Conservation (phyloP, 2,888 invertebrate species). For the Troilus luridus region DNA sequence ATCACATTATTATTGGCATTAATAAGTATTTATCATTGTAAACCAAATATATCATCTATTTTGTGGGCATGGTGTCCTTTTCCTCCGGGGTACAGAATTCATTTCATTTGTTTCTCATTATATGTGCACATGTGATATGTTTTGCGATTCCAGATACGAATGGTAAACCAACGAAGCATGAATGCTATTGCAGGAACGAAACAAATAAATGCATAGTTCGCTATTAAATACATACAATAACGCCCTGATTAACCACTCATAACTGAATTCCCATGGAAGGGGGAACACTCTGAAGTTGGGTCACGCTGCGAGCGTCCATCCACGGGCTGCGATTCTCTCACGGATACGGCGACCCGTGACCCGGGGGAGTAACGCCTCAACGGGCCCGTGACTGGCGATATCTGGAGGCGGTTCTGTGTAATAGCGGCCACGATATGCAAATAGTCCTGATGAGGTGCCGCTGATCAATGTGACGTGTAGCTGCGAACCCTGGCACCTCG, state of each 20-base stretch:
- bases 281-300: background rate
- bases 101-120: too few species aligned
- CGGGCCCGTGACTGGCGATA: constrained; percentile 31
- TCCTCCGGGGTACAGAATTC: too few species aligned
- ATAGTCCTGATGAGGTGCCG: background rate
- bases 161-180: too few species aligned
- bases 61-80: too few species aligned
- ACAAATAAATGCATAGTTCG: too few species aligned
- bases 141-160: too few species aligned
- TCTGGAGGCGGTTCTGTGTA: background rate
- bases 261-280: background rate
- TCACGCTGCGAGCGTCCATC: constrained; percentile 22
- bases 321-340: constrained; percentile 21
- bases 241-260: background rate
- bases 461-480: constrained; percentile 22
- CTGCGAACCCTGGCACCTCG: constrained; percentile 22
- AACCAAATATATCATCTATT: too few species aligned
- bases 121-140: too few species aligned
- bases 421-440: constrained; percentile 35
- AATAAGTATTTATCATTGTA: too few species aligned
- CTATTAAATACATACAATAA: background rate
- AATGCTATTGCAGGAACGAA: too few species aligned
- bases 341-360: constrained; percentile 28
- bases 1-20: too few species aligned
- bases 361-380: constrained; percentile 12